Conservation (phyloP, 2,797 vertebrate genomes). For the Sebastes alutus region DNA sequence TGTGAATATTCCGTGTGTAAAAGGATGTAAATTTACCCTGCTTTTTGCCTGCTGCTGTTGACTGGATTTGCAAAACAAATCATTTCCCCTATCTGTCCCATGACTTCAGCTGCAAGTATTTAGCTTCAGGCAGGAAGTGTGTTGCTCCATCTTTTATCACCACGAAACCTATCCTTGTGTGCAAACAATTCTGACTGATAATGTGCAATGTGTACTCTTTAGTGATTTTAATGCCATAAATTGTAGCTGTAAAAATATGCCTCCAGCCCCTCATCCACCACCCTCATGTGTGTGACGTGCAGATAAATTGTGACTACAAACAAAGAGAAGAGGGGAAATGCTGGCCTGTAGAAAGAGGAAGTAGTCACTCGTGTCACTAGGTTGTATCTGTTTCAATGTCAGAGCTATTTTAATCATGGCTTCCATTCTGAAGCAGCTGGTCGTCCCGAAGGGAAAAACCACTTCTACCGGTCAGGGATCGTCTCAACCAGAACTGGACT, state of each 20-base stretch:
- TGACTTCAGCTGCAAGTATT: background rate
- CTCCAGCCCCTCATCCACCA: background rate
- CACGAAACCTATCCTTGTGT: background rate
- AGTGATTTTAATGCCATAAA: background rate
- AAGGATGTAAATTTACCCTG: background rate
- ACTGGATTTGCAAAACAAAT: constrained; percentile 49
- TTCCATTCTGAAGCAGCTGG: constrained; percentile 71
- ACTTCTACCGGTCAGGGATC: background rate
- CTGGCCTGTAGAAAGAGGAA: constrained; percentile 68
- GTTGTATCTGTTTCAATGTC: constrained; percentile 45
- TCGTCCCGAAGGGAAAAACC: constrained; percentile 53
- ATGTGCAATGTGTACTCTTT: background rate
- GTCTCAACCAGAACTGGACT: background rate
- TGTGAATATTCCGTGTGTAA: background rate
- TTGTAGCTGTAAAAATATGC: constrained; percentile 1
- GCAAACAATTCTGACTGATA: background rate
- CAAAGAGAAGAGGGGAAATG: constrained; percentile 37
- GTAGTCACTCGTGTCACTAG: constrained; percentile 26
- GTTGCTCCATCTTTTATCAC: background rate
- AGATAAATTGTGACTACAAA: constrained; percentile 57
- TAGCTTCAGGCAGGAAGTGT: background rate
- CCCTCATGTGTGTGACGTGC: constrained; percentile 33
- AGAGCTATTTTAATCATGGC: constrained; percentile 60
- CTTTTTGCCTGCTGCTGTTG: background rate
- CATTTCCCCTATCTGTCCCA: background rate